These are phyloP conservation scores for Suricata suricatta DNA, from an alignment of 2,113 vertebrate species.

Conservation along the genomic window DNA sequence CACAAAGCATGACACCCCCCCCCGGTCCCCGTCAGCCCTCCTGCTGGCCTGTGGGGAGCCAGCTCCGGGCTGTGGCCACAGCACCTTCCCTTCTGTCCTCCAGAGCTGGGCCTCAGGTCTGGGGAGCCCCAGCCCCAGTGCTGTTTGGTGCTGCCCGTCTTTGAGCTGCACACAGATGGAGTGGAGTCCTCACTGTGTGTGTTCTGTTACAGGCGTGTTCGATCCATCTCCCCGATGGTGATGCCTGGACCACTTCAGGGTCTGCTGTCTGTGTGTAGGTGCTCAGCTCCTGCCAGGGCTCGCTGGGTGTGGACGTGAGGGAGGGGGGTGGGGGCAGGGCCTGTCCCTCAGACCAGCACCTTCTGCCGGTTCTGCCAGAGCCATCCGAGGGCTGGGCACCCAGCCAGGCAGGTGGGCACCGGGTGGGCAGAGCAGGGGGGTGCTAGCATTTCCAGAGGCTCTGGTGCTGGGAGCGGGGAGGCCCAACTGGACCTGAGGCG, in stretches of 20 bases:
- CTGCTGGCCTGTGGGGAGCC: background rate
- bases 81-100: background rate
- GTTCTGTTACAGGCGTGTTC: background rate
- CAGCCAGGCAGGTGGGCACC: background rate
- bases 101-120: background rate
- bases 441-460: accelerated
- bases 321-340: background rate
- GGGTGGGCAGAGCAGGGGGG: background rate
- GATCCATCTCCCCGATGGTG: background rate
- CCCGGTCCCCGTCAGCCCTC: too few relatives aligned
- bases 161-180: background rate
- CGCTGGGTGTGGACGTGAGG: background rate
- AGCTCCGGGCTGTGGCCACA: too few relatives aligned
- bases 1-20: too few relatives aligned
- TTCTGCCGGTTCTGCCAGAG: background rate
- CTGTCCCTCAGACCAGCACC: background rate
- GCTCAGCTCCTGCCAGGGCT: background rate
- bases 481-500: background rate
- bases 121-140: accelerated
- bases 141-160: too few relatives aligned
- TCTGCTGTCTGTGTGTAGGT: background rate
- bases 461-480: background rate
- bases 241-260: too few relatives aligned
- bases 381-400: background rate
- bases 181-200: too few relatives aligned